Evolutionary conservation across 23 tunicate genomes (phyloP).

Genomic region (Pegea sp.): DNA sequence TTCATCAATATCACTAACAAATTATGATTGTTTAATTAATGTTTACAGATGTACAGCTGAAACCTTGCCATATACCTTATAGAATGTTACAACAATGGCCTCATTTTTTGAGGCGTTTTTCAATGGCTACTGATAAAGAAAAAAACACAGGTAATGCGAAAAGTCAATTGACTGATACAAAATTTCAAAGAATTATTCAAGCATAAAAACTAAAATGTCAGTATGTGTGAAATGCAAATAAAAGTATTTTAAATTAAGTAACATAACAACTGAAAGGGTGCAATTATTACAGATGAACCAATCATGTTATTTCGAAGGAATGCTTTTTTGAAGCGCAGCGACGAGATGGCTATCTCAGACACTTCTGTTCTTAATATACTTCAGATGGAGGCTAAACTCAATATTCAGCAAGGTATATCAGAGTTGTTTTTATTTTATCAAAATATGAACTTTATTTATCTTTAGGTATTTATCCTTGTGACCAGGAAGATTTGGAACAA

Average conservation of each 20-base stretch:
- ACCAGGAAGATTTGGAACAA: conserved; percentile 68
- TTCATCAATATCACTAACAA: too few species aligned
- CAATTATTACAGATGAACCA: conserved; percentile 45
- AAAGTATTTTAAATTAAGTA: not conserved
- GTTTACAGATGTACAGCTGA: conserved; percentile 66
- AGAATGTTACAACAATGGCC: conserved; percentile 77
- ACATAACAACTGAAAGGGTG: not conserved
- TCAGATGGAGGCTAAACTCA: conserved; percentile 46
- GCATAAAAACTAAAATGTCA: too few species aligned
- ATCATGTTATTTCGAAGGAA: conserved; percentile 45
- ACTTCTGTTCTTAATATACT: conserved; percentile 19
- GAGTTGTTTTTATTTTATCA: too few species aligned
- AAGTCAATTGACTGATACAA: too few species aligned
- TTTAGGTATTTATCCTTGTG: conserved; percentile 88
- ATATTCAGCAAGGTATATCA: conserved; percentile 45
- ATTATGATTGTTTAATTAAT: too few species aligned
- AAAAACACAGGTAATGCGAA: conserved; percentile 21
- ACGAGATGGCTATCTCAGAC: conserved; percentile 35
- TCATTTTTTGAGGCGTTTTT: conserved; percentile 30
- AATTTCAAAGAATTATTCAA: too few species aligned
- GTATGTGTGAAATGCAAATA: not conserved
- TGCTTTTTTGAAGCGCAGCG: conserved; percentile 56
- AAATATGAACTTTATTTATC: too few species aligned
- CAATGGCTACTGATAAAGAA: conserved; percentile 32
- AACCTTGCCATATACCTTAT: conserved; percentile 64